Base-by-base conservation (phyloP, 2,113 vertebrate species). In the Mystacornis crossleyi region DNA sequence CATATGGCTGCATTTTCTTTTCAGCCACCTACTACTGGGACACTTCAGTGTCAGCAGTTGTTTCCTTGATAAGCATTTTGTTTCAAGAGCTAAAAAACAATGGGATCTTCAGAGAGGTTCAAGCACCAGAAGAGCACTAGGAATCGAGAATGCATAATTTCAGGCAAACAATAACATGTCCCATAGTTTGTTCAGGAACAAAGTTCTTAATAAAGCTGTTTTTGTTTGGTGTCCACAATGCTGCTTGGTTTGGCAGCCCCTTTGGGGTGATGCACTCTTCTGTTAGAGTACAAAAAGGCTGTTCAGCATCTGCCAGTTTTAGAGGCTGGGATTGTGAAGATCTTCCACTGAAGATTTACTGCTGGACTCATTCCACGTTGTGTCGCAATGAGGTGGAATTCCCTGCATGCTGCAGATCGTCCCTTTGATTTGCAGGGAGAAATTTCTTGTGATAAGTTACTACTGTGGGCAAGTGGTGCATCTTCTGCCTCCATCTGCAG, bases 281-380 rank as follows among this genome's bases (percentile, higher is more conserved):
- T 96, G 40, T 81, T 42, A 62, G 57, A 87, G 61, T 33, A 97
- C 86, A 97, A 95, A 95, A 96, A 83, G 47, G 29, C 92, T 20
- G 50, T 95, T 96, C 93, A 96, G 82, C 51, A 86, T 92, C 83
- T 96, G 92, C 95, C 96, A 97, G 89, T 92, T 96, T 86, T n/a
- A 70, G 91, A 92, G 71, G 43, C 89, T 15, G 82, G 89, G 86
- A 81, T 13, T 93, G 82, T 90, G 93, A 95, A 64, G 55, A 73
- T 86, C 94, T 96, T 95, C 92, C 12, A 7, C 89, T 70, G 69
- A 60, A 80, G 67, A 83, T 86, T 93, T 92, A 81, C 55, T 90
- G 67, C 89, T 89, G 89, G 91, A 40, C 24, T 62, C 31, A 1
- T 90, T 90, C 91, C 67, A 14, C 12, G 0, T 50, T 21, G 67